Conservation (phyloP, 2,113 vertebrate genomes). For the Pipra filicauda region DNA sequence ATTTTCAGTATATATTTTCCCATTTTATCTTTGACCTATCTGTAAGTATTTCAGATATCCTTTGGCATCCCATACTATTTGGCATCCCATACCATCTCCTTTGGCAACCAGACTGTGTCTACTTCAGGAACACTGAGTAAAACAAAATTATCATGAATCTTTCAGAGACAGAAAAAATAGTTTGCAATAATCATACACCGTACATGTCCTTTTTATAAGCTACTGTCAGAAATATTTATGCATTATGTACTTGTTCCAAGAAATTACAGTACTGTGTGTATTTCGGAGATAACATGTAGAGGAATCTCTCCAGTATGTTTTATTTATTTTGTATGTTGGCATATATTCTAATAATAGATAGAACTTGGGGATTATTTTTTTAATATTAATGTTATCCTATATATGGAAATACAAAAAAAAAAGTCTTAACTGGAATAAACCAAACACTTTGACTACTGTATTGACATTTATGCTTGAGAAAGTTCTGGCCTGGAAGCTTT, state of each 20-base stretch:
- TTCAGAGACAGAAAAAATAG: background rate
- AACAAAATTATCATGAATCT: background rate
- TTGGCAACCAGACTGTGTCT: no score
- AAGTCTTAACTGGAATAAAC: background rate
- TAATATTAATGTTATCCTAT: background rate
- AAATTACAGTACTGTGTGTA: background rate
- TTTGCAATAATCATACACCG: background rate
- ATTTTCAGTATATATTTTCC: background rate
- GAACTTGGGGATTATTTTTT: background rate
- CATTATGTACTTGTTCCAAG: background rate
- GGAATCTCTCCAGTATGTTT: background rate
- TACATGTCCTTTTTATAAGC: background rate
- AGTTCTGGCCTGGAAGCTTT: constrained; percentile 65
- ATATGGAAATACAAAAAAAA: background rate
- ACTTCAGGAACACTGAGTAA: background rate
- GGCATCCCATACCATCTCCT: no score
- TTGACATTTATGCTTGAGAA: constrained; percentile 71
- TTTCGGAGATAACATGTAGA: background rate
- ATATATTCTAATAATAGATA: background rate
- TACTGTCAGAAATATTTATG: background rate
- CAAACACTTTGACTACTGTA: constrained; percentile 35
- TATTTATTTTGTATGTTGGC: background rate
- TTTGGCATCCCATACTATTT: background rate
- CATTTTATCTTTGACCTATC: background rate
- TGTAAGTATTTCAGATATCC: background rate